phyloP scores from a whole-genome alignment of 2,797 vertebrate species.

The Halcyon badia region DNA sequence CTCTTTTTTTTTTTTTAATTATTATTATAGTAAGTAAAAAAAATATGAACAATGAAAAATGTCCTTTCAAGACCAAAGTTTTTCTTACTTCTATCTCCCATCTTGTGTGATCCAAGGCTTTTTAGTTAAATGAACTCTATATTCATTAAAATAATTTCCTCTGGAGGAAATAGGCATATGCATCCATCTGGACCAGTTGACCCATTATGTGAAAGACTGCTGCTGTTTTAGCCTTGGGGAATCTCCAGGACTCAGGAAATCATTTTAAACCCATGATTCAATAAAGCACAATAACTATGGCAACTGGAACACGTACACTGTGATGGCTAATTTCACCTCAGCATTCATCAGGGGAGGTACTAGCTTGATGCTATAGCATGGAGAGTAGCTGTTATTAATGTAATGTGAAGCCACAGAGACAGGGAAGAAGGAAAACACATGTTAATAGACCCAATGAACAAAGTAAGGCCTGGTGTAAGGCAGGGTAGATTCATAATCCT shows the following conservation, averaged over 20 bases:
- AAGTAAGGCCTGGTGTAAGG: neutral
- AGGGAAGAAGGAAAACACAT: neutral
- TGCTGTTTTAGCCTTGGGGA: slow-evolving; percentile 70
- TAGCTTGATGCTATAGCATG: neutral
- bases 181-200: slow-evolving; percentile 53
- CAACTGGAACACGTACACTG: slow-evolving; percentile 2
- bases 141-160: slow-evolving; percentile 77
- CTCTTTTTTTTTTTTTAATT: neutral
- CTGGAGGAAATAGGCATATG: slow-evolving; percentile 68
- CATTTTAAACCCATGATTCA: slow-evolving; percentile 62
- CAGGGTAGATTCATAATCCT: neutral
- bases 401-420: neutral
- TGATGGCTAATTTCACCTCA: slow-evolving; percentile 31
- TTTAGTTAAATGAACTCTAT: slow-evolving; percentile 47
- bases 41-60: neutral
- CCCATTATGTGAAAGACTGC: slow-evolving; percentile 57
- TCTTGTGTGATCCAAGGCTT: slow-evolving; percentile 28
- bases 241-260: slow-evolving; percentile 72
- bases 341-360: neutral
- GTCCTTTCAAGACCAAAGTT: neutral
- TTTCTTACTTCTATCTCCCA: slow-evolving; percentile 13
- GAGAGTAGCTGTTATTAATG: neutral
- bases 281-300: slow-evolving; percentile 58
- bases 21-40: neutral
- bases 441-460: neutral